phyloP scores from a whole-genome alignment of 2,797 vertebrate genomes.

The Potorous gilbertii region DNA sequence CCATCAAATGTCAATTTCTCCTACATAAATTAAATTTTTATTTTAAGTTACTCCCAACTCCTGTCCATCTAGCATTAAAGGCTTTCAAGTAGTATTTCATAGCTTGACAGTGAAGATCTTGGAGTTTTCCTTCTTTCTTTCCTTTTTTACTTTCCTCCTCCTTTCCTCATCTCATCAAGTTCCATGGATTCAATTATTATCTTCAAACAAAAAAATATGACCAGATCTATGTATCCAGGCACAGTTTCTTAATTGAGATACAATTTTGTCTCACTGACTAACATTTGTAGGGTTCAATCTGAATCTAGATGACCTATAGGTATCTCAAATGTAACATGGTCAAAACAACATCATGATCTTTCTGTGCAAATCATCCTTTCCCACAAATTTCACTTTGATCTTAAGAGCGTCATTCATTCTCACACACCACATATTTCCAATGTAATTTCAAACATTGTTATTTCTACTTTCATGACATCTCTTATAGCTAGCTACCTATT shows the following conservation, averaged over 20 bases:
- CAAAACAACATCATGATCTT: background rate
- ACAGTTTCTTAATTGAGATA: background rate
- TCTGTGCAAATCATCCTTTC: background rate
- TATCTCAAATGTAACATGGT: background rate
- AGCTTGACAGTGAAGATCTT: conserved; percentile 12
- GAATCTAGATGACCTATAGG: background rate
- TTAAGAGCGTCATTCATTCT: background rate
- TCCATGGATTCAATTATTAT: background rate
- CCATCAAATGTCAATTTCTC: conserved; percentile 75
- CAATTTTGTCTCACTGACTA: background rate
- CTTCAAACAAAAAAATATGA: background rate
- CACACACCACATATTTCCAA: background rate
- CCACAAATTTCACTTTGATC: too few relatives aligned
- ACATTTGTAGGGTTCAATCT: background rate
- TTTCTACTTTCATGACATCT: background rate
- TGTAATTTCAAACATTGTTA: background rate
- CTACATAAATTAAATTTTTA: conserved; percentile 80
- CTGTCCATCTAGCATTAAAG: conserved; percentile 61
- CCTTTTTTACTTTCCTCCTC: too few relatives aligned
- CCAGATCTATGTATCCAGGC: background rate
- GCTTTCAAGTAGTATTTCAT: background rate
- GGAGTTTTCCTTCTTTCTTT: background rate
- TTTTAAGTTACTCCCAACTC: conserved; percentile 73
- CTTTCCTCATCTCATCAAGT: background rate
- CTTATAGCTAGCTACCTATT: background rate